Base-by-base conservation (phyloP, 2,113 vertebrate genomes). In the Crotalus viridis region DNA sequence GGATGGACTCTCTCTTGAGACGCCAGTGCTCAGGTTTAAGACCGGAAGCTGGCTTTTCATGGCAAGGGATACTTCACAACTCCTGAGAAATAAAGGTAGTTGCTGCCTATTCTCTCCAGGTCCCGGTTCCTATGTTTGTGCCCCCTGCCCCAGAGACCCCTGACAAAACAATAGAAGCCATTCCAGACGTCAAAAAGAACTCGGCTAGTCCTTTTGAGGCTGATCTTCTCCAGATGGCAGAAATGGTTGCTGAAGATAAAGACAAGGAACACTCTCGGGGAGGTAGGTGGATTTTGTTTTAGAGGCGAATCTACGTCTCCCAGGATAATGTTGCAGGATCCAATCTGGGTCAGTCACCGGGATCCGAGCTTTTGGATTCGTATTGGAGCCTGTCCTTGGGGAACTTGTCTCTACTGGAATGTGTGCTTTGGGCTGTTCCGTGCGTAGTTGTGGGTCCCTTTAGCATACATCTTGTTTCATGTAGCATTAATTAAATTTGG, bases 181-280 rank as follows among this genome's bases (percentile, higher is more conserved):
- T 98, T 97, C 98, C 98, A 96, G 98, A 99, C 94, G 98, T 99
- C 95, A 99, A 98, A 93, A 99, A 99, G 96, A 97, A 98, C 94
- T 98, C 99, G 46, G 96, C 98, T 0, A 98, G 99, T 95, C 98
- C 99, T 0, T 98, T 98, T 93, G 99, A 99, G 96, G 98, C 99
- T 1, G 99, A 99, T 95, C 98, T 99, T 91, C 98, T 99, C 96
- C 98, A 99, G 96, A 99, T 99, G 99, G 99, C 99, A n/a, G 99
- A 99, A 97, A 99, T 99, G 97, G 99, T 99, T 91, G 98, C 99
- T 13, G 99, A 99, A 94, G 98, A 99, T n/a, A 97, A 97, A 87
- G 98, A 98, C 7, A 98, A 98, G 94, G 96, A 97, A 3, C 97
- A 98, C 19, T 98, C 98, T 52, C 97, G 98, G 69, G 98, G 98